Evolutionary conservation across 2,888 invertebrate species (phyloP).

Genomic region (Tupiocoris notatus): DNA sequence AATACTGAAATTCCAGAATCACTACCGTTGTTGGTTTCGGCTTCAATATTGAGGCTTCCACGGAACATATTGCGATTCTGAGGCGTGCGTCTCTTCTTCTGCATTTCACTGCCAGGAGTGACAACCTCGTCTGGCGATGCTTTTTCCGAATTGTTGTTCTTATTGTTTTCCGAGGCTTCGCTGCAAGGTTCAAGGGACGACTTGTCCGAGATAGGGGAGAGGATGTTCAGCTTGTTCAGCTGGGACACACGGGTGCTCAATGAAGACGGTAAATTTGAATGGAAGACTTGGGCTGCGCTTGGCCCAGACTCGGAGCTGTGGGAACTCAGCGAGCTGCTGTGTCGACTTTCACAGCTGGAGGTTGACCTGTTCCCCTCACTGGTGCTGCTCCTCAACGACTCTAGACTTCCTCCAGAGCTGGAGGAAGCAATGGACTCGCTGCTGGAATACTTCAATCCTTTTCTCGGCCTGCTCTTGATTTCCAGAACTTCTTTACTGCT

Average conservation of each 20-base stretch:
- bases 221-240: slow-evolving; percentile 74
- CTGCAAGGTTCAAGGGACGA: slow-evolving; percentile 83
- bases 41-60: slow-evolving; percentile 49
- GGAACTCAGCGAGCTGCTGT: slow-evolving; percentile 79
- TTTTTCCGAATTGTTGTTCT: slow-evolving; percentile 74
- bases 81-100: slow-evolving; percentile 67
- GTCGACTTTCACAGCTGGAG: slow-evolving; percentile 79
- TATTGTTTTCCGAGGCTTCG: slow-evolving; percentile 78
- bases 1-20: slow-evolving; percentile 87
- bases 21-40: slow-evolving; percentile 72
- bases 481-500: slow-evolving; percentile 55
- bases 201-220: slow-evolving; percentile 87
- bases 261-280: slow-evolving; percentile 31
- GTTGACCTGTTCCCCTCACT: slow-evolving; percentile 85
- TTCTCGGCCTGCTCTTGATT: slow-evolving; percentile 65
- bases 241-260: slow-evolving; percentile 64
- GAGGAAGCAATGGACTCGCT: slow-evolving; percentile 86
- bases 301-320: slow-evolving; percentile 69
- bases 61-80: slow-evolving; percentile 76
- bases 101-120: slow-evolving; percentile 51
- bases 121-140: slow-evolving; percentile 66
- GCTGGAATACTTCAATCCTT: slow-evolving; percentile 68
- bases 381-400: slow-evolving; percentile 80
- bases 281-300: slow-evolving; percentile 43
- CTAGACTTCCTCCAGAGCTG: slow-evolving; percentile 79